phyloP scores from a whole-genome alignment of 2,113 vertebrate species.

The Oxyura jamaicensis region DNA sequence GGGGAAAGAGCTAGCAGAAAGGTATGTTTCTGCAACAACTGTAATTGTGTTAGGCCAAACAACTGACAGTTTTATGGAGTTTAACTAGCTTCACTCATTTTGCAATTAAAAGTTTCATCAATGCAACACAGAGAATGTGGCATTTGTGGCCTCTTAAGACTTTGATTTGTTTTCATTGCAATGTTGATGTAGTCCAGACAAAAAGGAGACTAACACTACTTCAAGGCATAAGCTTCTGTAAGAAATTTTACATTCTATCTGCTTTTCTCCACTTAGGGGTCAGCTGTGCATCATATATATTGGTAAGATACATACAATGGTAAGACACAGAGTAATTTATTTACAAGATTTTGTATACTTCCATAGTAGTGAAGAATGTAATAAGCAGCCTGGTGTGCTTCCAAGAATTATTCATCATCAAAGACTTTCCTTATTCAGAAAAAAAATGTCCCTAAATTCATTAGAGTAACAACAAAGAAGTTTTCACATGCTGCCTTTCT shows the following conservation, averaged over 20 bases:
- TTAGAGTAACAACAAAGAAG: neutral
- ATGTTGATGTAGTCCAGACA: neutral
- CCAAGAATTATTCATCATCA: neutral
- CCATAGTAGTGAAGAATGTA: neutral
- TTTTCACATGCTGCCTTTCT: neutral
- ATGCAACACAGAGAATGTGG: neutral
- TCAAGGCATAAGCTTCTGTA: neutral
- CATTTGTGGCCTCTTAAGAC: neutral
- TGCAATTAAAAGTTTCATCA: constrained; percentile 25
- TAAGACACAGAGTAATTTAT: neutral
- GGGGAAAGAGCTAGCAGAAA: constrained; percentile 38
- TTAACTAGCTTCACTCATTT: constrained; percentile 30
- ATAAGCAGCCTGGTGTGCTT: neutral
- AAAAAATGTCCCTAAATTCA: neutral
- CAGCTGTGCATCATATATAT: neutral
- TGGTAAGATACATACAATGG: neutral
- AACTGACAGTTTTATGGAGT: neutral
- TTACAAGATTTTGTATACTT: neutral
- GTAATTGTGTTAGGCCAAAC: neutral
- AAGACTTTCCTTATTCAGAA: neutral
- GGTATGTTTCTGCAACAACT: neutral
- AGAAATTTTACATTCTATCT: neutral
- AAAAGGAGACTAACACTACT: neutral
- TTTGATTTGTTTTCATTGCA: neutral
- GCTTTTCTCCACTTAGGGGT: neutral